These are phyloP conservation scores for Myotis brandtii DNA, from an alignment of 2,113 vertebrate species.

Conservation along the genomic window DNA sequence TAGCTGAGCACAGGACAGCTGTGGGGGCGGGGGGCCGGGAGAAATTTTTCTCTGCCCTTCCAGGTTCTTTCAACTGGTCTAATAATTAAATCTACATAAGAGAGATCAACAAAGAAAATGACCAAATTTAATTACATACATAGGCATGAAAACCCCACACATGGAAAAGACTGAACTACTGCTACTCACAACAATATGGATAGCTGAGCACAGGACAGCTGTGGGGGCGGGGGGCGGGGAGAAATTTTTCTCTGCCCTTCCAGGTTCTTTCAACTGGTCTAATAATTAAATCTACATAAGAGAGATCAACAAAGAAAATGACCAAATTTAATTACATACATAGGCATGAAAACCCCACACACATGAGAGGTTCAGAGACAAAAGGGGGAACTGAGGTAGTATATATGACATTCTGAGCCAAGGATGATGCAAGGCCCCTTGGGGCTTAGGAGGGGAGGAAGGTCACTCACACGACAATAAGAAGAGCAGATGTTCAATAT, in stretches of 20 bases:
- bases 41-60: neutral
- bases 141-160: neutral
- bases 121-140: neutral
- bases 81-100: neutral
- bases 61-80: neutral
- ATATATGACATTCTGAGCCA: neutral
- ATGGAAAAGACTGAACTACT: neutral
- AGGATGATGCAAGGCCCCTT: neutral
- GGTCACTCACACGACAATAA: neutral
- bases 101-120: neutral
- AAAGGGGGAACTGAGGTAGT: neutral
- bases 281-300: neutral
- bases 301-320: neutral
- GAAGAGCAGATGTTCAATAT: neutral
- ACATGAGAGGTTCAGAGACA: neutral
- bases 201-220: neutral
- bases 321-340: neutral
- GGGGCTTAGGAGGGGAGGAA: no score
- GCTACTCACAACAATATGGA: neutral
- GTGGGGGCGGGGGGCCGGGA: neutral
- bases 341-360: neutral
- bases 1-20: neutral
- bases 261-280: neutral
- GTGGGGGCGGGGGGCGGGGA: neutral
- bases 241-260: neutral